phyloP scores from a whole-genome alignment of 2,113 vertebrate species.

The Poeciliopsis prolifica region DNA sequence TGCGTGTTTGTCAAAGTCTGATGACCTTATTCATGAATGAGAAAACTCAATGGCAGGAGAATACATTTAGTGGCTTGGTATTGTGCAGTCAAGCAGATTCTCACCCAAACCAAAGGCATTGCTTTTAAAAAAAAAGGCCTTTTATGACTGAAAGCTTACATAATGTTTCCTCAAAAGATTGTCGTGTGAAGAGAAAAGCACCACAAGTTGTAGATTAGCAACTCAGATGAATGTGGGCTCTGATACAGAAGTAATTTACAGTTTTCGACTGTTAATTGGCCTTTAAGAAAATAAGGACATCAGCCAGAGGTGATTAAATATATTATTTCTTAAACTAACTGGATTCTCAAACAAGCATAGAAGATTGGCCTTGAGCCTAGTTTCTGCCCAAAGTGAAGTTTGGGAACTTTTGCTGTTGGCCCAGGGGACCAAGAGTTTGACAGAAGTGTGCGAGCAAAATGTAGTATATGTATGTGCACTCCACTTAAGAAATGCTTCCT shows the following conservation, averaged over 20 bases:
- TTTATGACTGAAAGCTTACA: slow-evolving; percentile 39
- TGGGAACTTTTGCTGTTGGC: slow-evolving; percentile 43
- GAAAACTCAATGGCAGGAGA: slow-evolving; percentile 60
- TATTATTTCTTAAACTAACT: background rate
- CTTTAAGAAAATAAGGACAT: slow-evolving; percentile 5
- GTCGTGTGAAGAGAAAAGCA: slow-evolving; percentile 30
- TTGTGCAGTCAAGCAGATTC: slow-evolving; percentile 25
- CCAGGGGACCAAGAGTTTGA: slow-evolving; percentile 31
- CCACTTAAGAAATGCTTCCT: slow-evolving; percentile 44
- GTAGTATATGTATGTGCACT: slow-evolving; percentile 46
- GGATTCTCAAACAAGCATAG: slow-evolving; percentile 8
- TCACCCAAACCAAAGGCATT: slow-evolving; percentile 36
- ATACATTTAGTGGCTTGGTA: slow-evolving; percentile 47
- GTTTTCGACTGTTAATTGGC: slow-evolving; percentile 3
- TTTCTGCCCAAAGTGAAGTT: slow-evolving; percentile 45
- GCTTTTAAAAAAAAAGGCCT: slow-evolving; percentile 51
- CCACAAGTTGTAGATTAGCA: slow-evolving; percentile 22
- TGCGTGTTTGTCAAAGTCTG: slow-evolving; percentile 46
- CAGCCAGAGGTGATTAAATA: background rate
- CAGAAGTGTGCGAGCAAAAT: slow-evolving; percentile 42
- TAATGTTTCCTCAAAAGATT: slow-evolving; percentile 52
- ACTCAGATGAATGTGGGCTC: slow-evolving; percentile 33
- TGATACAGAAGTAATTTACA: slow-evolving; percentile 48
- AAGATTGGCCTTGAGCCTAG: slow-evolving; percentile 30
- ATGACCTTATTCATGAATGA: slow-evolving; percentile 63